phyloP scores from a whole-genome alignment of 2,888 invertebrate genomes.

The Sphinx pinastri region DNA sequence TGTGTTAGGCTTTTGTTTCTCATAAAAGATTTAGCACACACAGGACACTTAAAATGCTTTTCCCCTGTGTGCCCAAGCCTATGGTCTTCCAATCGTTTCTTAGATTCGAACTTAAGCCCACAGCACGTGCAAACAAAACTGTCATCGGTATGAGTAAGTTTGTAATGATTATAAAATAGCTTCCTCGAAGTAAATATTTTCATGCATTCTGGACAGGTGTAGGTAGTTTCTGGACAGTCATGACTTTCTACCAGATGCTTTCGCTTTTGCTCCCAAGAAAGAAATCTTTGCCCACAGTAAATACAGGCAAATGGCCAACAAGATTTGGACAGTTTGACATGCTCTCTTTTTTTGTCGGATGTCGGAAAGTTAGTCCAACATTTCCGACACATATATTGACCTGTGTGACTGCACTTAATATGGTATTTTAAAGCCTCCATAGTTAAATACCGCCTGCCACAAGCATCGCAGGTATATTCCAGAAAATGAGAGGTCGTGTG shows the following conservation, averaged over 20 bases:
- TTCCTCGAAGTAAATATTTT: conserved; percentile 56
- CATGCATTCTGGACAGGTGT: conserved; percentile 66
- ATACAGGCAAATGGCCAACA: conserved; percentile 68
- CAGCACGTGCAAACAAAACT: conserved; percentile 62
- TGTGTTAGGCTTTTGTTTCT: conserved; percentile 73
- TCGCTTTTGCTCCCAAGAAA: conserved; percentile 68
- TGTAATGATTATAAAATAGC: conserved; percentile 65
- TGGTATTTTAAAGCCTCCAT: conserved; percentile 69
- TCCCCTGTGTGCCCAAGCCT: conserved; percentile 77
- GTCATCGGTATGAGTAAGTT: conserved; percentile 62
- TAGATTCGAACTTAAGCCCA: conserved; percentile 59
- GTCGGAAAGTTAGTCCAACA: conserved; percentile 68
- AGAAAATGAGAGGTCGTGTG: conserved; percentile 70
- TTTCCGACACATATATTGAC: conserved; percentile 60
- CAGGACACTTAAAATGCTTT: conserved; percentile 68
- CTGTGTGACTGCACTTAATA: conserved; percentile 60
- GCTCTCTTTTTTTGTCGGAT: conserved; percentile 55
- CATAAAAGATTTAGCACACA: conserved; percentile 78
- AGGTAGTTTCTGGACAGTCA: conserved; percentile 50
- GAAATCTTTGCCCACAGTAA: conserved; percentile 66
- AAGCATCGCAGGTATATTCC: conserved; percentile 68
- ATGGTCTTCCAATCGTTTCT: conserved; percentile 65
- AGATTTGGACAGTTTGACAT: conserved; percentile 54
- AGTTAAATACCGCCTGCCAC: conserved; percentile 65
- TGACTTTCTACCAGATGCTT: conserved; percentile 61